A percentile compares a stretch with the other conserved stretches of the same genome.
These are phyloP conservation scores for Lagenorhynchus albirostris DNA, from an alignment of 2,113 vertebrate genomes.

Conservation along the genomic window DNA sequence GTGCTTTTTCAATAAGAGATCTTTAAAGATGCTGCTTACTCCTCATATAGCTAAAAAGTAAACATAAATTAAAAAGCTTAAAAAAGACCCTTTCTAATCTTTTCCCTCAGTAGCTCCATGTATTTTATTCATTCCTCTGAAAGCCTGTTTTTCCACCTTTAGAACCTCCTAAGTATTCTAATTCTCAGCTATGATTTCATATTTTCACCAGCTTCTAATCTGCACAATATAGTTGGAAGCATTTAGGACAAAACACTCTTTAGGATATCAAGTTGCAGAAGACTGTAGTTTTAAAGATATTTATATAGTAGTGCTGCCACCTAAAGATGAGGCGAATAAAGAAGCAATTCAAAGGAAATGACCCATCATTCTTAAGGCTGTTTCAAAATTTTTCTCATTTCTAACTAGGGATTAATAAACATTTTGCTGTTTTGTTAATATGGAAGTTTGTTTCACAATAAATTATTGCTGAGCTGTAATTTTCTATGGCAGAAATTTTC, in stretches of 20 bases:
- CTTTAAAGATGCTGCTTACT: slow-evolving; percentile 18
- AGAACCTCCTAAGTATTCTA: slow-evolving; percentile 19
- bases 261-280: slow-evolving; percentile 52
- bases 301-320: slow-evolving; percentile 72
- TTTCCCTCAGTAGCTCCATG: slow-evolving; percentile 13
- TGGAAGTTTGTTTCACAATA: not conserved
- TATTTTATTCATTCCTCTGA: slow-evolving; percentile 45
- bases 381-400: slow-evolving; percentile 9
- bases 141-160: not conserved
- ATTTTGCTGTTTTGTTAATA: slow-evolving; percentile 23
- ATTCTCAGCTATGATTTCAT: slow-evolving; percentile 44
- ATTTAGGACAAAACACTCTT: slow-evolving; percentile 42
- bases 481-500: slow-evolving; percentile 11
- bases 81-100: not conserved
- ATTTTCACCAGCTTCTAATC: slow-evolving; percentile 47
- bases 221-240: slow-evolving; percentile 33
- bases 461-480: slow-evolving; percentile 18
- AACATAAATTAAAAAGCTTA: not conserved
- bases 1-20: not conserved
- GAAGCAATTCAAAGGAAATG: slow-evolving; percentile 53
- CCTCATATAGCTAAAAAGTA: not conserved
- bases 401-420: slow-evolving; percentile 4
- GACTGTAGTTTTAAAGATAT: slow-evolving; percentile 38
- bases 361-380: slow-evolving; percentile 10
- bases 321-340: slow-evolving; percentile 72